These are phyloP conservation scores for Craterocephalus amniculus DNA, from an alignment of 2,797 vertebrate species.

Conservation along the genomic window DNA sequence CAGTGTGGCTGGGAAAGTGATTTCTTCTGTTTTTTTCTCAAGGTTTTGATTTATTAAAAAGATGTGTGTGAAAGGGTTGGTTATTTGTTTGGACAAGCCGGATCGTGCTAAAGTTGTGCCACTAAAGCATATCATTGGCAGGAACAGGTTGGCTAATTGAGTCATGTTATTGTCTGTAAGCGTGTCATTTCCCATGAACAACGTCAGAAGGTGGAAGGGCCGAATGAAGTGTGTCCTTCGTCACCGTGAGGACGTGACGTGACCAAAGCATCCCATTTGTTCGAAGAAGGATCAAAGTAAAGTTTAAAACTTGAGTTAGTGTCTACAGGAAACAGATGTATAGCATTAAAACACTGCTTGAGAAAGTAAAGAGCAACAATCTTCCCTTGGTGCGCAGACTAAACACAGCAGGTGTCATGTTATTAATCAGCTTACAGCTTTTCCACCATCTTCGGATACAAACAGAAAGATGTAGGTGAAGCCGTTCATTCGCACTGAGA, in stretches of 20 bases:
- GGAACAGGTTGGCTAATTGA: constrained; percentile 38
- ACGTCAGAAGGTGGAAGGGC: constrained; percentile 18
- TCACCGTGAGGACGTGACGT: constrained; percentile 37
- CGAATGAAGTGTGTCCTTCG: constrained; percentile 33
- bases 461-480: constrained; percentile 47
- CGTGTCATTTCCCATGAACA: constrained; percentile 60
- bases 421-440: constrained; percentile 43
- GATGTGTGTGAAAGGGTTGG: constrained; percentile 43
- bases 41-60: constrained; percentile 53
- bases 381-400: constrained; percentile 21
- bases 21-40: constrained; percentile 28
- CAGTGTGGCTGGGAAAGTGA: constrained; percentile 50
- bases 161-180: constrained; percentile 32
- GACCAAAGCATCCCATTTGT: constrained; percentile 61
- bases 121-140: constrained; percentile 23
- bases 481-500: constrained; percentile 15
- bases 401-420: constrained; percentile 50
- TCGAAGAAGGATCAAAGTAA: constrained; percentile 66
- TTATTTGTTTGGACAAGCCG: constrained; percentile 37
- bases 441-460: constrained; percentile 40
- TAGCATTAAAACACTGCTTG: constrained; percentile 41
- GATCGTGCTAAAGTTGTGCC: constrained; percentile 45
- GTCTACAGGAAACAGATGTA: constrained; percentile 61
- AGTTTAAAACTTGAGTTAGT: constrained; percentile 23
- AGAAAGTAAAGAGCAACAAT: constrained; percentile 58